Base-by-base conservation (phyloP, 2,888 invertebrate species). In the Caenorhabditis drosophilae region DNA sequence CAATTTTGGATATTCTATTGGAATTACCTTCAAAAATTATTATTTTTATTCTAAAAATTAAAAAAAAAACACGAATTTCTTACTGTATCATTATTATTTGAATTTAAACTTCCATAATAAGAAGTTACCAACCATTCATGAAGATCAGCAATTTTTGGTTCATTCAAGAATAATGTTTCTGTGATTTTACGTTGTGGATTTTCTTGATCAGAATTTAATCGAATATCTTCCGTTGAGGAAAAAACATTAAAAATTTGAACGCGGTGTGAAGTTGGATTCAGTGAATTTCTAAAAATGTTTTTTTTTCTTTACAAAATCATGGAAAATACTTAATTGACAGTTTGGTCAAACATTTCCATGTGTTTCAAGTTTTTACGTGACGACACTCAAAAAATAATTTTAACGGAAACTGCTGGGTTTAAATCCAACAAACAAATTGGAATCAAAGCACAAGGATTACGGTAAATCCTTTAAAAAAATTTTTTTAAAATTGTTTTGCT, bases 81-180 rank as follows among this genome's bases (percentile, higher is more conserved):
- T 15, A 58, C 58, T 36, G 51, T 48, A 27, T 45, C 41, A 18
- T 51, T 51, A 4, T 26, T 35, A 40, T 56, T 55, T 4, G 47
- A 27, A 2, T 56, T 47, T 11, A 62, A 48, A 42, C 48, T 50
- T 12, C 63, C 57, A 34, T 63, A 63, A 41, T 58, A 63, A 2
- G 63, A 63, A 3, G 63, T 63, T 18, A 50, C 54, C 15, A 63
- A 20, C 63, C 63, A 63, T 41, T 63, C 56, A 20, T 54, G 53
- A n/a, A 63, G 42, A 18, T 56, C 54, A 18, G 52, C 57, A 23
- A 36, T 16, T 27, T 45, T 25, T 31, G 31, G 31, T 12, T n/a
- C n/a, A n/a, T n/a, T n/a, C n/a, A n/a, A n/a, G n/a, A n/a, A n/a
- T n/a, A n/a, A n/a, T n/a, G n/a, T n/a, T n/a, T n/a, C n/a, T n/a